phyloP scores from a whole-genome alignment of 2,888 invertebrate species.

The Cantharis lateralis region DNA sequence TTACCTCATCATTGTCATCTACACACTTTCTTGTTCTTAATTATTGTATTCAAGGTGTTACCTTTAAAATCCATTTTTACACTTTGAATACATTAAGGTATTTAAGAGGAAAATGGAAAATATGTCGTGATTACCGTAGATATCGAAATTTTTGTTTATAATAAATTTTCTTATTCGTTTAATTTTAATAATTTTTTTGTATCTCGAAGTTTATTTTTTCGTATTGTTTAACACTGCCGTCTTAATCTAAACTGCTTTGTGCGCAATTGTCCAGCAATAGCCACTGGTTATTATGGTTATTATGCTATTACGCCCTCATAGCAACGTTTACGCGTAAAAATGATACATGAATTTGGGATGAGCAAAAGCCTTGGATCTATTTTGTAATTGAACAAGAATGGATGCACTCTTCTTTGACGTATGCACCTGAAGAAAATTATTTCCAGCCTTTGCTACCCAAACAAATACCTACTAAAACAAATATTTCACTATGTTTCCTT shows the following conservation, averaged over 20 bases:
- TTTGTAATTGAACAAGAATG: conserved; percentile 12
- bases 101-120: not conserved
- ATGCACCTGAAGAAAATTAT: not conserved
- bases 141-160: conserved; percentile 15
- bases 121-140: not conserved
- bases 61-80: conserved; percentile 46
- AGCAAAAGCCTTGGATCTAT: conserved; percentile 49
- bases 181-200: conserved; percentile 17
- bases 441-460: not conserved
- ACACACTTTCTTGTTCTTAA: conserved; percentile 48
- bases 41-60: conserved; percentile 37
- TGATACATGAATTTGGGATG: conserved; percentile 53
- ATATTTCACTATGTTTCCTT: not conserved
- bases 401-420: not conserved
- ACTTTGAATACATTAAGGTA: conserved; percentile 46
- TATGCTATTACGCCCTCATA: conserved; percentile 58
- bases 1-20: conserved; percentile 53
- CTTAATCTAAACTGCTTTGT: conserved; percentile 55
- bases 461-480: not conserved
- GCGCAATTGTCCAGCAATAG: conserved; percentile 57
- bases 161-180: conserved; percentile 35
- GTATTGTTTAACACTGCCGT: conserved; percentile 49
- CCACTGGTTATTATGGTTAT: conserved; percentile 55
- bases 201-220: conserved; percentile 29
- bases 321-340: conserved; percentile 54